Evolutionary conservation across 1,140 invertebrate species (phyloP), one percentile per base, ranked within the genome.

Genomic region (Meteorus sp.): DNA sequence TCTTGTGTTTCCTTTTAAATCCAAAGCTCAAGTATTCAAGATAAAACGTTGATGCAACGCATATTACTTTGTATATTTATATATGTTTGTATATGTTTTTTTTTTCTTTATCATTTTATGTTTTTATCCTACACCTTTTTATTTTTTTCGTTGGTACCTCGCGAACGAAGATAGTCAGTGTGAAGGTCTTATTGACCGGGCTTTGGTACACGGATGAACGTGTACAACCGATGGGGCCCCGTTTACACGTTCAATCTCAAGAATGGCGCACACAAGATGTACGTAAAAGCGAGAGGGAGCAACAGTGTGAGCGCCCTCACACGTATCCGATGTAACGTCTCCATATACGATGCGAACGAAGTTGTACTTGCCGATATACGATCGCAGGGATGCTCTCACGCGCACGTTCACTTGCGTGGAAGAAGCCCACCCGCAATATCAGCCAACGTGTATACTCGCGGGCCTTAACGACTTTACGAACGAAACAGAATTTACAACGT

Each of bases 341-440:
- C 73, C 75, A 77, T 39, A 39, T 78, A 71, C 65, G 60, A 59
- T n/a, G 60, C 48, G 60, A 67, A 76, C 67, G 71, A 76, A 75
- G 75, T 74, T 73, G 75, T 77, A 72, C 67, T 69, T 67, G 72
- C 69, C 75, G 71, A 76, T 77, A 74, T 74, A 74, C 71, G 75
- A 79, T 78, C 75, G 71, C n/a, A n/a, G 65, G 48, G 70, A 71
- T 67, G 65, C 64, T 64, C 68, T 67, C 66, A 71, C 63, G 56
- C 29, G 47, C 37, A 17, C 47, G 53, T 43, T 43, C 22, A 6
- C 6, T 45, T 31, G 29, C 22, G 23, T 53, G 29, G 47, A 56
- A 13, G 20, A 57, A 66, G 66, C 68, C 77, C 77, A 79, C 77
- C 77, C 77, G 75, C 75, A 67, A 77, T 73, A 72, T 65, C 45